Evolutionary conservation across 1,140 invertebrate species (phyloP), one percentile per base, ranked within the genome.

Genomic region (Drosophila obscura): DNA sequence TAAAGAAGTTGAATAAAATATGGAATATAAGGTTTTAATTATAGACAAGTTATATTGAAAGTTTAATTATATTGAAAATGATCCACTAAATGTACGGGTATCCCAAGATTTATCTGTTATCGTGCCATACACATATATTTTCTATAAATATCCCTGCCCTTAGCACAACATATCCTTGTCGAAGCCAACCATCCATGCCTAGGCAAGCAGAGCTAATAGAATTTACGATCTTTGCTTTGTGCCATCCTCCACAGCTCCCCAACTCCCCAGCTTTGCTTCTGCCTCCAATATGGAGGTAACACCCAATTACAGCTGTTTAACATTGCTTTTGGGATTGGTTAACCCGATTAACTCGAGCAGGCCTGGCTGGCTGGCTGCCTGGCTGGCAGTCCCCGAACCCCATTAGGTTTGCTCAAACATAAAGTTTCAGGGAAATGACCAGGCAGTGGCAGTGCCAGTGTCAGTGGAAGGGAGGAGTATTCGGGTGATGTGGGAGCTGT

Each of bases 251-350:
- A 50, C 39, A 39, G 56, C 35, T 49, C 22, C 2, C 13, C 39
- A 39, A 49, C 35, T 49, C 22, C 2, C 13, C 35, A 16, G 24
- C 19, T 2, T 41, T 15, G 13, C n/a, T 28, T 5, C 51, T 35
- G 31, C 11, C 43, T 28, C 11, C 16, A n/a, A 39, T 26, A 39
- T 39, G 35, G 35, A 50, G 67, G 67, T 69, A 51, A 57, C 71
- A 73, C 69, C 52, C 60, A 73, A 73, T 57, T 73, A 72, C 71
- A 55, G 35, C 59, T 57, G 69, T 50, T 73, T 73, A 73, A 45
- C 69, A 74, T 73, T 73, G 71, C 59, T 73, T 73, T 45, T 56
- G 71, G 69, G 59, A 56, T 73, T 64, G 65, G 67, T 69, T 71
- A 71, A 71, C 67, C 71, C 51, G 39, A 64, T 73, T 73, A 73